Evolutionary conservation across 2,113 vertebrate species (phyloP).

Genomic region (Accipiter virgatus): DNA sequence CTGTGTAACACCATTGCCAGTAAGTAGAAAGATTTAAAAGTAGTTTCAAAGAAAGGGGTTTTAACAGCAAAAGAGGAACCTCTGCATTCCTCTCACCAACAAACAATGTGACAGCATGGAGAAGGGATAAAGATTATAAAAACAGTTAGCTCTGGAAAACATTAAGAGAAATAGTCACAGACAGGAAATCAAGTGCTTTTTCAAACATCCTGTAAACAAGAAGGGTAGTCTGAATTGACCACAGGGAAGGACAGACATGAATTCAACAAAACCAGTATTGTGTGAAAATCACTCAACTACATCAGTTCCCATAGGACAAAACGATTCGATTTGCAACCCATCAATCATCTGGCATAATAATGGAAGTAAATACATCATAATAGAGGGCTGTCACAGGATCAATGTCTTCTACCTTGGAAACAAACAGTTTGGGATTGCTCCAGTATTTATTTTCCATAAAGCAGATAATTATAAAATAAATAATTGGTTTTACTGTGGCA

Average conservation of each 20-base stretch:
- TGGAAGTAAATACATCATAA: not conserved
- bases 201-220: not conserved
- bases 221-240: not conserved
- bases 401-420: not conserved
- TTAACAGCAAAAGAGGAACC: not conserved
- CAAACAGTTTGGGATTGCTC: not conserved
- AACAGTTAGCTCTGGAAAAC: not conserved
- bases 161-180: not conserved
- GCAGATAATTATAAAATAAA: constrained; percentile 37
- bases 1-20: not conserved
- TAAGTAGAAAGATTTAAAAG: not conserved
- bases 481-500: not conserved
- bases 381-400: not conserved
- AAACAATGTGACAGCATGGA: not conserved
- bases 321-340: not conserved
- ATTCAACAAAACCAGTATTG: not conserved
- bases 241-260: not conserved
- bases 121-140: not conserved
- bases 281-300: not conserved
- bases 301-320: not conserved
- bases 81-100: not conserved
- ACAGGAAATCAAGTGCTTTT: not conserved
- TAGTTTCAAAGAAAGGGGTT: not conserved
- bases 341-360: constrained; percentile 8
- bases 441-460: constrained; percentile 35